Conservation (phyloP, 2,797 vertebrate species). For the Muscicapa striata region DNA sequence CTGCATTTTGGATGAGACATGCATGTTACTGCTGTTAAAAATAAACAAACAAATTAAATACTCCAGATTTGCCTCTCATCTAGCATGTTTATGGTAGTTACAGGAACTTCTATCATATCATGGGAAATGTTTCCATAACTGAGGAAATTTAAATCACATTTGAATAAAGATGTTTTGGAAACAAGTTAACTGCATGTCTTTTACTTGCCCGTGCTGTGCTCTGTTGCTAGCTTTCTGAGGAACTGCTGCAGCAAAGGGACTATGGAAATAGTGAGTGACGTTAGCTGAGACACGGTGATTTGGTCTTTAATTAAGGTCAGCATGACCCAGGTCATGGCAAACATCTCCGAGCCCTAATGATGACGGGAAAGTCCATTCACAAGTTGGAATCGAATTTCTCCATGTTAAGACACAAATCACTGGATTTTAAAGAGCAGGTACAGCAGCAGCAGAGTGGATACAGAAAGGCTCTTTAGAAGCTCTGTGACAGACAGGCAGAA, state of each 20-base stretch:
- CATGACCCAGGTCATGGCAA: not conserved
- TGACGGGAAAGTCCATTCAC: not conserved
- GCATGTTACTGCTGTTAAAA: not conserved
- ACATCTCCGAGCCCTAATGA: not conserved
- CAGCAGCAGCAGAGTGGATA: not conserved
- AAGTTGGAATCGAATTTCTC: not conserved
- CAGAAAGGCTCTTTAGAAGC: not conserved
- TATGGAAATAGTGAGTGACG: not conserved
- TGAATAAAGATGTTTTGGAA: slow-evolving; percentile 54
- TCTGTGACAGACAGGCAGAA: not conserved
- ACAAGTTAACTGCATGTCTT: slow-evolving; percentile 26
- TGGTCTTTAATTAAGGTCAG: slow-evolving; percentile 28
- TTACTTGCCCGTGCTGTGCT: not conserved
- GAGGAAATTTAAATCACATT: slow-evolving; percentile 30
- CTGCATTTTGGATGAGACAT: not conserved
- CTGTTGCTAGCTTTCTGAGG: not conserved
- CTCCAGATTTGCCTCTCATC: not conserved
- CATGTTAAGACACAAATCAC: not conserved
- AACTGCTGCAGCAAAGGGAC: not conserved
- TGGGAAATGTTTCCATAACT: slow-evolving; percentile 31
- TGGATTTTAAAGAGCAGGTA: not conserved
- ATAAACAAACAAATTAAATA: slow-evolving; percentile 35
- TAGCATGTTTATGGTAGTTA: slow-evolving; percentile 20
- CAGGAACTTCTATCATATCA: not conserved
- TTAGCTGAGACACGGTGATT: not conserved